Base-by-base conservation (phyloP, 2,113 vertebrate species). In the Chaenogobius annularis region DNA sequence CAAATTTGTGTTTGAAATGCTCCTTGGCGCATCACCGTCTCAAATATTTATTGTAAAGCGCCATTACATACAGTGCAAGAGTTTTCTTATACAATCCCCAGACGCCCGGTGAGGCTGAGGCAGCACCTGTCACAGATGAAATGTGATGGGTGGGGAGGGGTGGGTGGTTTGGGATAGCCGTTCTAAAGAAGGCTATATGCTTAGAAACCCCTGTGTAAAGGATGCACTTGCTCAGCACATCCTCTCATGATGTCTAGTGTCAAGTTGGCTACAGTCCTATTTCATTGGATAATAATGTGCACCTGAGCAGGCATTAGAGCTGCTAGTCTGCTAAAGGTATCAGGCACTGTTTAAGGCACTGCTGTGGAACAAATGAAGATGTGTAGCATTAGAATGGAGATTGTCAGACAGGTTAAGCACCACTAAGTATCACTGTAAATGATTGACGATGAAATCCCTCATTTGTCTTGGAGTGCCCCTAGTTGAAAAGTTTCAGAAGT, bases 91-190 rank as follows among this genome's bases (percentile, higher is more conserved):
- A 59, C 44, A 77, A 77, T 80, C 69, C 69, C 70, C 11, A 66
- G 78, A 70, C 58, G 70, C 64, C 64, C 68, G 50, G 68, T 47
- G 20, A 37, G 72, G 69, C 72, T 82, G 59, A 79, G 75, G 74
- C 81, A 78, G 63, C 79, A 83, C 70, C 70, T 84, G 82, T 84
- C 80, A 31, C 70, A 44, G 70, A 83, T 80, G 68, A 79, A 83
- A 72, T 63, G 77, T 69, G 80, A 86, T 69, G 73, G 31, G 54
- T 55, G 69, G 58, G 68, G 66, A 82, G 8, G 65, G 66, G 83
- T n/a, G 50, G 10, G 19, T 68, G 68, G 68, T 66, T 79, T 68
- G 55, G 55, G 55, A n/a, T 58, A 73, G 75, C 68, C 73, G 59
- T 40, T 76, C 10, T 68, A 72, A 69, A 73, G 76, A 70, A 0